Percentiles rank a stretch among this genome's conserved stretches.
These are phyloP conservation scores for Tetrax tetrax DNA, from an alignment of 2,113 vertebrate genomes.

Conservation along the genomic window DNA sequence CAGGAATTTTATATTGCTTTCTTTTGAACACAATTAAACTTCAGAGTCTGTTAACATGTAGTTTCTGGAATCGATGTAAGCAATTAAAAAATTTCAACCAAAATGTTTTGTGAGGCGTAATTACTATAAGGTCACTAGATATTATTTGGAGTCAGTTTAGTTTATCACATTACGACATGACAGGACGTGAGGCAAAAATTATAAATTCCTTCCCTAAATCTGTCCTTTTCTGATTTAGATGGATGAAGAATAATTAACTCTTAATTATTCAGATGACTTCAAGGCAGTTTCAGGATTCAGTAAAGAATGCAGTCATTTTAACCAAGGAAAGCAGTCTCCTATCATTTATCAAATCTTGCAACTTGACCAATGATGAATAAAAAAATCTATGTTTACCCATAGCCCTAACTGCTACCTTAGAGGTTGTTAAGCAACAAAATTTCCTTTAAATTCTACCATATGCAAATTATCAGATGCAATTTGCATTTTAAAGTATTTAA, in stretches of 20 bases:
- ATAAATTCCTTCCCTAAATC: conserved; percentile 99
- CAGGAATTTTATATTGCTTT: conserved; percentile 69
- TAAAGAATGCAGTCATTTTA: conserved; percentile 91
- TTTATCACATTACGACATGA: conserved; percentile 98
- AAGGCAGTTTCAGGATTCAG: conserved; percentile 97
- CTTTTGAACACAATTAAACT: conserved; percentile 78
- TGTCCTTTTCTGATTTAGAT: conserved; percentile 99
- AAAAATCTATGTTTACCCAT: conserved; percentile 84
- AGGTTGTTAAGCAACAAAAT: conserved; percentile 96
- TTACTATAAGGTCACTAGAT: conserved; percentile 98
- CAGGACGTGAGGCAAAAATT: conserved; percentile 96
- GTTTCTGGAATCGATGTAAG: conserved; percentile 90
- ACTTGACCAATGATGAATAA: conserved; percentile 94
- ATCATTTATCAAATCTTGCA: conserved; percentile 93
- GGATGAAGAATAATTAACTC: conserved; percentile 99
- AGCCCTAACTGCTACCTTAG: conserved; percentile 91
- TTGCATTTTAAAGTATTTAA: conserved; percentile 99
- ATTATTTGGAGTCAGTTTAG: conserved; percentile 99
- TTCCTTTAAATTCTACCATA: conserved; percentile 98
- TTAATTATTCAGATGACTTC: conserved; percentile 99
- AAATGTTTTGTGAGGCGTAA: conserved; percentile 93
- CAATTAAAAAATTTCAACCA: conserved; percentile 93
- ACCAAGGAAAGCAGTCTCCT: conserved; percentile 90
- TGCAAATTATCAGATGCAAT: conserved; percentile 96
- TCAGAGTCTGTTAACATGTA: conserved; percentile 86